Conservation (phyloP, 2,797 vertebrate genomes). For the Discoglossus pictus region DNA sequence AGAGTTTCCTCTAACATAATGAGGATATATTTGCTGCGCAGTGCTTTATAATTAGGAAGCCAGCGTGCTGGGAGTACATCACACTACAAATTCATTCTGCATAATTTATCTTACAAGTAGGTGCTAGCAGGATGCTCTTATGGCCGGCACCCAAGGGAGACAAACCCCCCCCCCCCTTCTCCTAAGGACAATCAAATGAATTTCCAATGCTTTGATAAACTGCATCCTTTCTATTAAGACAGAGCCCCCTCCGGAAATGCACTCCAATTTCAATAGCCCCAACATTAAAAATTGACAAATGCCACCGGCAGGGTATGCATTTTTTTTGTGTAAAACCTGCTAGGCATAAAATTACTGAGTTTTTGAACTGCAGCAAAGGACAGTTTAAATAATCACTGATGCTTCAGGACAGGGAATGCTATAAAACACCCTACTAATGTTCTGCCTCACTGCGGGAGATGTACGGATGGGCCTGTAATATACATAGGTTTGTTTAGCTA, state of each 20-base stretch:
- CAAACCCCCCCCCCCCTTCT: neutral
- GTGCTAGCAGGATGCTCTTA: conserved; percentile 24
- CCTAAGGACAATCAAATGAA: conserved; percentile 36
- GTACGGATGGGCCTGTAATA: conserved; percentile 31
- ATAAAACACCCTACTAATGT: conserved; percentile 21
- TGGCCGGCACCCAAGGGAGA: conserved; percentile 3
- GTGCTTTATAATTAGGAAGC: conserved; percentile 44
- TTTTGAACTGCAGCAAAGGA: conserved; percentile 25
- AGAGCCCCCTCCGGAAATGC: conserved; percentile 10
- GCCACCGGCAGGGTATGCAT: conserved; percentile 41
- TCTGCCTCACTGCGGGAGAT: conserved; percentile 16
- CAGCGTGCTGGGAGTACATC: conserved; percentile 47
- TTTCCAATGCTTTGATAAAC: conserved; percentile 36
- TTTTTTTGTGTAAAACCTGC: conserved; percentile 32
- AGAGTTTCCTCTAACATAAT: conserved; percentile 37
- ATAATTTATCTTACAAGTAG: conserved; percentile 50
- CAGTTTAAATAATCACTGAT: conserved; percentile 23
- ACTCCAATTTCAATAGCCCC: conserved; percentile 17
- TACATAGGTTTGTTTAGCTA: conserved; percentile 34
- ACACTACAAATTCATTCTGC: conserved; percentile 46
- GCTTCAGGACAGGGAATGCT: conserved; percentile 14
- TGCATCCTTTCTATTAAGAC: conserved; percentile 2
- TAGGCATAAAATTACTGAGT: conserved; percentile 28
- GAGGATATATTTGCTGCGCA: conserved; percentile 41
- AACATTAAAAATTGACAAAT: conserved; percentile 46